These are phyloP conservation scores for Lycaon pictus DNA, from an alignment of 2,113 vertebrate species.

Conservation along the genomic window DNA sequence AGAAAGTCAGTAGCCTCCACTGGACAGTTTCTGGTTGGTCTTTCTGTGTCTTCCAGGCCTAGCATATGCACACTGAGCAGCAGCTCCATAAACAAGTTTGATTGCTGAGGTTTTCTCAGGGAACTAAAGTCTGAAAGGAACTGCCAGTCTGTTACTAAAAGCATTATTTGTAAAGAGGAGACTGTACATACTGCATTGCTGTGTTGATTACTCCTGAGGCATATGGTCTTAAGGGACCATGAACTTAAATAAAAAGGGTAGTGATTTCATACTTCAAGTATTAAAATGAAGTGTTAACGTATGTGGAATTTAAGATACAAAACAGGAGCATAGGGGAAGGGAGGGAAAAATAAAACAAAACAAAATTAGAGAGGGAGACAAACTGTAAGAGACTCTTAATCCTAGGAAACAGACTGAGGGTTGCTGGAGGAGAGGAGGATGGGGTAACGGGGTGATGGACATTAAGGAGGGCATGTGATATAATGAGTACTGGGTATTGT, in stretches of 20 bases:
- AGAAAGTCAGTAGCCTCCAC: neutral
- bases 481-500: neutral
- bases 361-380: neutral
- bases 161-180: neutral
- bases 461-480: neutral
- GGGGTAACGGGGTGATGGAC: neutral
- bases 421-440: neutral
- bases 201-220: neutral
- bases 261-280: neutral
- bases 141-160: neutral
- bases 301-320: neutral
- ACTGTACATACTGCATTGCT: neutral
- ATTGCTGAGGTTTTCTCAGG: neutral
- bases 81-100: neutral
- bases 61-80: neutral
- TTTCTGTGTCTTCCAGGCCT: neutral
- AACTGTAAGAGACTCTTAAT: neutral
- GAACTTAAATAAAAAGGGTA: neutral
- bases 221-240: neutral
- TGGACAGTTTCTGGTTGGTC: neutral
- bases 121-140: neutral
- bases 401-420: neutral
- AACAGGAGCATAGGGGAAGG: neutral
- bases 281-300: neutral
- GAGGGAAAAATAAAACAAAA: neutral